Evolutionary conservation across 35 echinoderm and acorn worm genomes (phyloP).

Genomic region (Heliocidaris tuberculata): DNA sequence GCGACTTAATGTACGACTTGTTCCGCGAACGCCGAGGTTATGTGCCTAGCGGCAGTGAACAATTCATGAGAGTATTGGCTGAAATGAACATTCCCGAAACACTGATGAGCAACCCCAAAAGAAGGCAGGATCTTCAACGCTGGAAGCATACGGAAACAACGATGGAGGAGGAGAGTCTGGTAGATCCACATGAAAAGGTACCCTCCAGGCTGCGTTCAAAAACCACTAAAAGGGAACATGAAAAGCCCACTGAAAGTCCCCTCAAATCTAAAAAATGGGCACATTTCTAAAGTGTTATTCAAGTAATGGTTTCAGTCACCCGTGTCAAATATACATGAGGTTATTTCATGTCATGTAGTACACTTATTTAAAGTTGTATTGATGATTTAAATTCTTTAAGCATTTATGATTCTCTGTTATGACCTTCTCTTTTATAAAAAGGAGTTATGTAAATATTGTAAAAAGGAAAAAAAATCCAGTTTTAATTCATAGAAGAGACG

Average conservation of each 20-base stretch:
- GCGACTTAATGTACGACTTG: conserved; percentile 58
- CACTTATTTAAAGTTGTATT: no score
- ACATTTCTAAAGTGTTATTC: neutral
- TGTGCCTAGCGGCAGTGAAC: conserved; percentile 46
- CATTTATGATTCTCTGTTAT: no score
- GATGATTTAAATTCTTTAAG: no score
- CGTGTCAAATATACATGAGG: neutral
- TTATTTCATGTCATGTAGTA: no score
- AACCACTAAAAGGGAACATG: neutral
- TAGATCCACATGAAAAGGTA: neutral
- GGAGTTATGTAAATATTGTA: no score
- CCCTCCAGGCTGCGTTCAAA: neutral
- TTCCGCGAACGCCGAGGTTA: conserved; percentile 40
- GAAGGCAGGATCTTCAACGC: conserved; percentile 30
- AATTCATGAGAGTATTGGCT: conserved; percentile 44
- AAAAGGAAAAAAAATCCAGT: no score
- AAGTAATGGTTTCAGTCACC: conserved; percentile 38
- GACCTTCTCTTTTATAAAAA: neutral
- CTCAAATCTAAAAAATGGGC: neutral
- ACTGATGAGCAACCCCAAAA: conserved; percentile 30
- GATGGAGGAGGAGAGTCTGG: neutral
- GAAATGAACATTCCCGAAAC: conserved; percentile 59
- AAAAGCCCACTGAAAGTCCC: neutral
- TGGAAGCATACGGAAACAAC: neutral
- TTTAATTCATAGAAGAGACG: neutral